Base-by-base conservation (phyloP, 2,888 invertebrate species). In the Hirtodrosophila trivittata region DNA sequence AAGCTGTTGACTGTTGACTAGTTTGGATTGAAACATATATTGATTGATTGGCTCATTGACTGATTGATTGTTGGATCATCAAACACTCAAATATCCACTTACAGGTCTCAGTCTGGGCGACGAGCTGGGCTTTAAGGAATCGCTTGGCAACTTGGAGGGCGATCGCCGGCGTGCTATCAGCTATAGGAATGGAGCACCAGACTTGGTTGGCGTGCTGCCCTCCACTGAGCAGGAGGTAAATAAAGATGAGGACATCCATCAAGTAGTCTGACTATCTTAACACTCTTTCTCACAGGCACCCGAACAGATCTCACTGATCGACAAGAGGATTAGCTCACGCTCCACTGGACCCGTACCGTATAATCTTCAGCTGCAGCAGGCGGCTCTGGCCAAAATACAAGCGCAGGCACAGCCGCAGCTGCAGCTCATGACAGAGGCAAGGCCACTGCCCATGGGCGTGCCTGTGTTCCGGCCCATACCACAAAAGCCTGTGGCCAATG, bases 81-180 rank as follows among this genome's bases (percentile, higher is more conserved):
- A 37, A n/a, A n/a, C n/a, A n/a, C n/a, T n/a, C n/a, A n/a, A n/a
- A n/a, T n/a, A n/a, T n/a, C n/a, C n/a, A n/a, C n/a, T 71, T 78
- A 21, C 64, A 95, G 97, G 97, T 75, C 96, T 97, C 90, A 95
- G 95, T 87, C 91, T 97, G 10, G 97, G 97, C 10, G 97, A 97
- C 87, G 97, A 97, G 89, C 91, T 97, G 62, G 96, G 96, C 18
- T 96, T 97, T 87, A 93, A 93, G 72, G 95, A 97, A 86, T 96
- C 97, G 0, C 90, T 97, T 39, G 94, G 96, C 1, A 96, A 96
- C 88, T 88, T 94, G 75, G 96, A 96, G 87, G 93, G 93, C 38
- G 93, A 93, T 75, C 93, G 94, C 66, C 91, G 95, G 66, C 92
- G 95, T 51, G 94, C 95, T 0, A 92, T 94, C 52, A 93, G 91